Base-by-base conservation (phyloP, 2,113 vertebrate genomes). In the Tachuris rubrigastra region DNA sequence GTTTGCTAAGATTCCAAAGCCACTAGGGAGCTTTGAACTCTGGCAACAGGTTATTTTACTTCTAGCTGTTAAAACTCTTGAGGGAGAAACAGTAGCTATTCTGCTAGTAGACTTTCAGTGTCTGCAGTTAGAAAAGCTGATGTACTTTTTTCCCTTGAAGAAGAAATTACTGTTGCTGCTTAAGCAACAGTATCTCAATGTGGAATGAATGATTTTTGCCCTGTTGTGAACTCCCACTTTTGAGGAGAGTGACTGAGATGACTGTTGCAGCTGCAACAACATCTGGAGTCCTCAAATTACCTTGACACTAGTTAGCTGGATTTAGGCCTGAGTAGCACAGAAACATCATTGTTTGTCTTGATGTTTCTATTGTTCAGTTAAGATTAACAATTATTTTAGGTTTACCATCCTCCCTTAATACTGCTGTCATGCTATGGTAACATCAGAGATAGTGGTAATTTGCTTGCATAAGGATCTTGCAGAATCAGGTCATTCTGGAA, bases 231-330 rank as follows among this genome's bases (percentile, higher is more conserved):
- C 85, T 91, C 67, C 85, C 59, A 62, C 44, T 91, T 94, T 83
- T 56, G 75, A 86, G 53, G 42, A 87, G 62, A 76, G 87, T 89
- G 89, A 93, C 80, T 87, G 75, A 96, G 83, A 95, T 72, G 68
- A 44, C 76, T 94, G 79, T 85, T 95, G 90, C 95, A 95, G 95
- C 94, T 96, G 93, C 88, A 96, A 93, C 87, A 97, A 96, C 92
- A 96, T 93, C 87, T 96, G 88, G 92, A 96, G 82, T 96, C 93
- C 92, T 95, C 92, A 93, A 78, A 90, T 97, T 94, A 96, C 91
- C 89, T 95, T 90, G 92, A 94, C 67, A 87, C 31, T 55, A 79
- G 85, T 85, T 89, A 82, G 59, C 66, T 91, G 74, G 35, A 80
- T 89, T 85, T 91, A 85, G 31, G 62, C 80, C 91, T 72, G 65